Evolutionary conservation across 1,140 invertebrate species (phyloP), one percentile per base, ranked within the genome.

Genomic region (Hirudo medicinalis): DNA sequence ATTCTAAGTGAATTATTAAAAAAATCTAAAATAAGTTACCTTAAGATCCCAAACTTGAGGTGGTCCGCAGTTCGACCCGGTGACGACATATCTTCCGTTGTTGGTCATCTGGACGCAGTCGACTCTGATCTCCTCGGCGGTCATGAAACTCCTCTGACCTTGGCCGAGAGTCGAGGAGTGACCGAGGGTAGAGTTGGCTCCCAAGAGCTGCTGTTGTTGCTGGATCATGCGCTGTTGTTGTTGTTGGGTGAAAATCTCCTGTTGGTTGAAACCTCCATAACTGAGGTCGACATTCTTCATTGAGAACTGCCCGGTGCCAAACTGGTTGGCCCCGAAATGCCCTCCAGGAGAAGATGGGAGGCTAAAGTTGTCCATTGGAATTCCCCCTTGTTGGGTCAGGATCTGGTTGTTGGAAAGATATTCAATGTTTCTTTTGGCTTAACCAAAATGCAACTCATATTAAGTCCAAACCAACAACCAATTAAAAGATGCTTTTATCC

Each of bases 41-140:
- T 77, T 77, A 77, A 81, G 80, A 68, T 82, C 78, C 81, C 81
- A 82, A 40, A 82, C 78, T 79, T 82, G 81, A 49, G 81, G 80
- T 69, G 81, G 79, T 71, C 80, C 80, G 27, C 77, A 72, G 66
- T 77, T 79, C 36, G 80, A 81, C 11, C 80, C 80, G 6, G 81
- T 82, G 22, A 82, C 76, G 0, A 81, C 81, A 73, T 77, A 80
- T 9, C 74, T 70, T 5, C 80, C 78, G 74, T 81, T 78, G 22
- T 71, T 72, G 15, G 79, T 80, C 75, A 82, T 78, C 40, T 80
- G 72, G 72, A 78, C 79, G 67, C 79, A 80, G 71, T 82, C 81
- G 6, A 82, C 81, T 13, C 79, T 57, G 17, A 82, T 78, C 57
- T 81, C 80, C 70, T 81, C 80, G 0, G 75, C 77, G 0, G 73